phyloP scores from a whole-genome alignment of 2,113 vertebrate genomes.

The Cnemophilus loriae region DNA sequence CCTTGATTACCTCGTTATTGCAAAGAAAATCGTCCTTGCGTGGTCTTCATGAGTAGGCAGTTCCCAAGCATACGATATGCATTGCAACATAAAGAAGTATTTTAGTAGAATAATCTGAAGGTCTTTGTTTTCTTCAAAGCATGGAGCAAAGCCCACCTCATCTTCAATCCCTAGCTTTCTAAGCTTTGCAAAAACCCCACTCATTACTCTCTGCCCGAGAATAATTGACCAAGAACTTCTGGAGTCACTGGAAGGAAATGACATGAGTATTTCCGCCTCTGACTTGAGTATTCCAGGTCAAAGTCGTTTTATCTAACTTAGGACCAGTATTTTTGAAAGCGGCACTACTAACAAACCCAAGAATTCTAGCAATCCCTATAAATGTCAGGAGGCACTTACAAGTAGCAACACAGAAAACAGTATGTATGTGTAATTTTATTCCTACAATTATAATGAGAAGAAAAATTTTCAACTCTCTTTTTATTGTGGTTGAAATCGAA shows the following conservation, averaged over 20 bases:
- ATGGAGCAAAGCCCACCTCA: not conserved
- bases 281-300: not conserved
- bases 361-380: not conserved
- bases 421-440: not conserved
- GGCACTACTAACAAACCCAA: not conserved
- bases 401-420: not conserved
- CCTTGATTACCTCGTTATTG: not conserved
- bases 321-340: not conserved
- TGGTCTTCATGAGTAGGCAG: too few relatives aligned
- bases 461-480: not conserved
- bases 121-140: not conserved
- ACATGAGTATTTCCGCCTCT: too few relatives aligned
- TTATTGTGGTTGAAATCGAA: not conserved
- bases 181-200: not conserved
- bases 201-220: not conserved
- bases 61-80: not conserved
- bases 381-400: not conserved
- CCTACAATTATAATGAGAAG: not conserved
- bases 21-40: not conserved
- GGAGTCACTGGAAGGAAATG: not conserved
- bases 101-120: not conserved
- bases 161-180: not conserved
- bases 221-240: not conserved
- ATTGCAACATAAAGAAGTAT: not conserved
- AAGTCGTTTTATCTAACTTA: not conserved